A percentile compares a stretch with the other conserved stretches of the same genome.
Conservation (phyloP, 2,797 vertebrate species). For the Octomys mimax region DNA sequence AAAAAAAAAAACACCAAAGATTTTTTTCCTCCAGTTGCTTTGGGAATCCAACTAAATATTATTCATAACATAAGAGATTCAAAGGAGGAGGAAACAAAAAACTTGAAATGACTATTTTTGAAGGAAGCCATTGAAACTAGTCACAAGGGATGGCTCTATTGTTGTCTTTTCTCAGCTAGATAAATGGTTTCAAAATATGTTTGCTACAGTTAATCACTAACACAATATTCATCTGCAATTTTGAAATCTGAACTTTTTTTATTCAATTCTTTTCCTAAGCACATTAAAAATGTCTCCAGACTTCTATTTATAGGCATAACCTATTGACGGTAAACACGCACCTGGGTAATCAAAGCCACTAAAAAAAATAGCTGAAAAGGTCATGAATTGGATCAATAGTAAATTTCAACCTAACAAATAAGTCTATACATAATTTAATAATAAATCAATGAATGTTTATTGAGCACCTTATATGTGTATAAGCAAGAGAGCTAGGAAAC, state of each 20-base stretch:
- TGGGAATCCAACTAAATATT: conserved; percentile 78
- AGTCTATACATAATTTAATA: conserved; percentile 56
- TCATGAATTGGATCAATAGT: conserved; percentile 37
- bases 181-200: conserved; percentile 70
- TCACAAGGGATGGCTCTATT: conserved; percentile 68
- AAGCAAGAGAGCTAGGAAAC: not conserved
- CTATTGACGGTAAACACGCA: conserved; percentile 60
- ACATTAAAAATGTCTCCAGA: conserved; percentile 56
- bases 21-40: conserved; percentile 74
- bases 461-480: not conserved
- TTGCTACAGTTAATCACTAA: conserved; percentile 73
- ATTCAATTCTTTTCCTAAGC: conserved; percentile 53
- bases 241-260: conserved; percentile 44
- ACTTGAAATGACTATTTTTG: conserved; percentile 75
- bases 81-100: conserved; percentile 75
- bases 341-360: conserved; percentile 56
- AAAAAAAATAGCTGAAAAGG: conserved; percentile 65
- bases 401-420: conserved; percentile 62
- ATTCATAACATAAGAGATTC: conserved; percentile 77
- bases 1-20: conserved; percentile 82
- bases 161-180: conserved; percentile 60
- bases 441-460: conserved; percentile 48
- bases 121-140: conserved; percentile 75
- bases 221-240: conserved; percentile 54
- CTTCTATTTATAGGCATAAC: conserved; percentile 61